phyloP scores from a whole-genome alignment of 2,888 invertebrate genomes.

The Luperina nickerlii region DNA sequence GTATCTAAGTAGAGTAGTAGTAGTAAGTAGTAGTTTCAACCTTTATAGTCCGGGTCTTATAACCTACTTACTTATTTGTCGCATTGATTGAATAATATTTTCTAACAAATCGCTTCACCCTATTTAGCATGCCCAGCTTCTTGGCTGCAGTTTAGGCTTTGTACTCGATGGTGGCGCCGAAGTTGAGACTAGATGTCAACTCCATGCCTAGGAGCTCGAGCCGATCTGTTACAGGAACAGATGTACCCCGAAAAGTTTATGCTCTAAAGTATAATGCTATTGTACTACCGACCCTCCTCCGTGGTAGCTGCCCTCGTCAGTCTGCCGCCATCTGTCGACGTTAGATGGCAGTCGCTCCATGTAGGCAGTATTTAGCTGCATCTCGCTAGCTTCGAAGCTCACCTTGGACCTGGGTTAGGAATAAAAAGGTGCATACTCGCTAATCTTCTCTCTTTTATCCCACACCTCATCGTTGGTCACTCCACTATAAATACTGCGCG shows the following conservation, averaged over 20 bases:
- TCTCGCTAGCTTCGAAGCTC: background rate
- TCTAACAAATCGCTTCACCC: background rate
- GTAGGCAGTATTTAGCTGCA: background rate
- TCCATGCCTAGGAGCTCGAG: too few relatives aligned
- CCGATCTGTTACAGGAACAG: too few relatives aligned
- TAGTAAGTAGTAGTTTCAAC: too few relatives aligned
- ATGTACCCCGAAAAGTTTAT: too few relatives aligned
- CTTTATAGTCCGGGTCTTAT: background rate
- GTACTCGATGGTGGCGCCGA: too few relatives aligned
- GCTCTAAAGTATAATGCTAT: background rate
- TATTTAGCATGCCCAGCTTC: too few relatives aligned
- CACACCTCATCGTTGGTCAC: conserved; percentile 72
- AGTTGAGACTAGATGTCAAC: too few relatives aligned
- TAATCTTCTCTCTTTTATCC: conserved; percentile 51
- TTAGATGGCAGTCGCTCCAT: background rate
- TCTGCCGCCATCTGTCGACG: background rate
- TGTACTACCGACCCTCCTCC: background rate
- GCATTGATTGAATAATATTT: too few relatives aligned
- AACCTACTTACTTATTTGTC: too few relatives aligned
- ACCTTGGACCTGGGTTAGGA: background rate
- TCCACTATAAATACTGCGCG: conserved; percentile 82
- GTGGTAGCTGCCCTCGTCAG: background rate
- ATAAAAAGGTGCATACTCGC: background rate
- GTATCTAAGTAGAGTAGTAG: too few relatives aligned
- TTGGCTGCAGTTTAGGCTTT: too few relatives aligned